Percentiles rank a stretch among this genome's conserved stretches.
phyloP scores from a whole-genome alignment of 2,797 vertebrate genomes.

The Meda fulgida region DNA sequence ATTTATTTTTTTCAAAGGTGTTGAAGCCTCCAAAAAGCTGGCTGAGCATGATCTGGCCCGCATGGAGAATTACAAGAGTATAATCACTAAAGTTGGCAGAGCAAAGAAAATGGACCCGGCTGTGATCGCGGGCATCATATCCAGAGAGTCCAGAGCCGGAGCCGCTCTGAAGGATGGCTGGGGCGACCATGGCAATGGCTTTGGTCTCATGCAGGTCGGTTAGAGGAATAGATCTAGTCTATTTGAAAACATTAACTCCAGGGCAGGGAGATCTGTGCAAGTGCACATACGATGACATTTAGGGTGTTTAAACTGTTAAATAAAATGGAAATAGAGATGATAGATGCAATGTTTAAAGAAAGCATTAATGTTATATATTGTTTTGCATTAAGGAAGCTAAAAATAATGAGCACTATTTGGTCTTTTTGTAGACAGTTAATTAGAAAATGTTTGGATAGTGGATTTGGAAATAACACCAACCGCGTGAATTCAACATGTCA shows the following conservation, averaged over 20 bases:
- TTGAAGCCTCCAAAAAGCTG: conserved; percentile 64
- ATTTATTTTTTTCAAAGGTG: conserved; percentile 49
- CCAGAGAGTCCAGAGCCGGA: conserved; percentile 67
- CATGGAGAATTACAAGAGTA: conserved; percentile 59
- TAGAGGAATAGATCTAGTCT: background rate
- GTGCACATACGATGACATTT: background rate
- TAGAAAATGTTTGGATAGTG: background rate
- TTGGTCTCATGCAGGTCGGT: conserved; percentile 70
- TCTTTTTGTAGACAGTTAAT: background rate
- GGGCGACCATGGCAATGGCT: conserved; percentile 65
- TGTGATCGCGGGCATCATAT: conserved; percentile 67
- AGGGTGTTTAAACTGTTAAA: background rate
- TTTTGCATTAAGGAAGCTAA: background rate
- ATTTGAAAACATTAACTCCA: background rate
- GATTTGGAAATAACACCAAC: background rate
- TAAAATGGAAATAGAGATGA: background rate
- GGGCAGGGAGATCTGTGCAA: background rate
- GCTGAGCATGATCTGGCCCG: conserved; percentile 57
- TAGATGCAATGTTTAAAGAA: background rate
- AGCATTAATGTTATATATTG: background rate
- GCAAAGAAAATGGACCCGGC: conserved; percentile 62
- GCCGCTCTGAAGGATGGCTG: conserved; percentile 55
- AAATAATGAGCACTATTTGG: background rate
- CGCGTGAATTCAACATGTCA: background rate
- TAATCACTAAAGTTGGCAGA: conserved; percentile 54